phyloP scores from a whole-genome alignment of 2,113 vertebrate genomes.

The Erpornis zantholeuca region DNA sequence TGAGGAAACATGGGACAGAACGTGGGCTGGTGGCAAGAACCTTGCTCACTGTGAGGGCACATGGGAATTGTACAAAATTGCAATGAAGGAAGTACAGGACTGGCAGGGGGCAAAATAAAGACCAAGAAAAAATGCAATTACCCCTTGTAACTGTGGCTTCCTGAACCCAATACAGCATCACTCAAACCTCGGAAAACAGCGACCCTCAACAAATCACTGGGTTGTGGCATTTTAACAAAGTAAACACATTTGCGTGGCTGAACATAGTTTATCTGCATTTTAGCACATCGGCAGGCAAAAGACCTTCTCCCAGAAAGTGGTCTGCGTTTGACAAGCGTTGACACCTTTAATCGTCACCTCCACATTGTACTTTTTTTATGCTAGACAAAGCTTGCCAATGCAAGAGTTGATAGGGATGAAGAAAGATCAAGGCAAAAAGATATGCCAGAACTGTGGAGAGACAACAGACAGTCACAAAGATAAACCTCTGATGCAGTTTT shows the following conservation, averaged over 20 bases:
- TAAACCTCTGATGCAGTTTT: background rate
- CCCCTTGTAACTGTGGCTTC: background rate
- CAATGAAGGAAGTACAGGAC: background rate
- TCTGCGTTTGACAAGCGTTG: background rate
- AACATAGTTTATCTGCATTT: background rate
- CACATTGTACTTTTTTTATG: background rate
- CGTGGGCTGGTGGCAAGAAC: fast-evolving
- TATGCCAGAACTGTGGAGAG: background rate
- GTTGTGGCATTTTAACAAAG: background rate
- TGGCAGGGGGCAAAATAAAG: background rate
- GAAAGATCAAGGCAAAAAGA: conserved; percentile 52
- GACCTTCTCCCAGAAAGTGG: background rate
- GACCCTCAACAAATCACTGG: background rate
- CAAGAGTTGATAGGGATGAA: background rate
- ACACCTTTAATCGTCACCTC: background rate
- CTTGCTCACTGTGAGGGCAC: background rate
- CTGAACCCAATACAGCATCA: background rate
- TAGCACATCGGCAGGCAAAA: background rate
- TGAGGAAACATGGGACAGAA: background rate
- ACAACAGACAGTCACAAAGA: background rate
- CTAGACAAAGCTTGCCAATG: background rate
- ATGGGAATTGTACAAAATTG: fast-evolving
- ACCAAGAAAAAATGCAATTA: background rate
- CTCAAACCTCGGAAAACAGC: background rate
- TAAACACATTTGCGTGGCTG: background rate